Evolutionary conservation across 2,888 invertebrate genomes (phyloP), one percentile per base, ranked within the genome.

Genomic region (Lasioglossum figueresi): DNA sequence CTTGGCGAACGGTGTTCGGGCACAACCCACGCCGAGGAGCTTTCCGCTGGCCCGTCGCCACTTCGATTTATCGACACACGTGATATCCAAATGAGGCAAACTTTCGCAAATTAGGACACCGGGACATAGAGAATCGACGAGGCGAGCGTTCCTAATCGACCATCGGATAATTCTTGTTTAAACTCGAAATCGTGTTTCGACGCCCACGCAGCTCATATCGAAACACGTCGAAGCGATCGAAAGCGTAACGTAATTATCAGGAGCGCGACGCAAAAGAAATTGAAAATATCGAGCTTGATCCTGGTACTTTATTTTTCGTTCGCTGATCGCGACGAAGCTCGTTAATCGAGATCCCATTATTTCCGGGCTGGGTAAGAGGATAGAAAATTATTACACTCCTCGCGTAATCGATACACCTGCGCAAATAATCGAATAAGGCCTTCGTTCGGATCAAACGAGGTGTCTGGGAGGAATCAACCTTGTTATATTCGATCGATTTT

Each of bases 401-500:
- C n/a, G 31, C 59, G 74, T 84, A 63, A 75, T 82, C 84, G 77
- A 84, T 71, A 59, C 43, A 77, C 48, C 37, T 48, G 71, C 71
- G 6, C 14, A 31, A 48, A 19, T 84, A 84, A 84, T 82, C 63
- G 78, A 78, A 84, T 84, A 12, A 72, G 14, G n/a, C 12, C 23
- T n/a, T 40, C 34, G 70, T 56, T 82, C 23, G 56, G 68, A 56
- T 80, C 27, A 72, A 74, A 74, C 74, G 74, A 74, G 37, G n/a
- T 43, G 76, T 31, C n/a, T 27, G 56, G 31, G 45, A 31, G 34
- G 34, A 23, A 23, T 68, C 23, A 68, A 37, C 23, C n/a, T 37
- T 12, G 68, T 68, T 68, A 68, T 37, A 10, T n/a, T 37, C 68
- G 37, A 68, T 37, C 37, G 37, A 37, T 68, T 19, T 12, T 12